Percentiles rank a stretch among this genome's conserved stretches.
Conservation (phyloP, 2,113 vertebrate species). For the Ursus arctos region DNA sequence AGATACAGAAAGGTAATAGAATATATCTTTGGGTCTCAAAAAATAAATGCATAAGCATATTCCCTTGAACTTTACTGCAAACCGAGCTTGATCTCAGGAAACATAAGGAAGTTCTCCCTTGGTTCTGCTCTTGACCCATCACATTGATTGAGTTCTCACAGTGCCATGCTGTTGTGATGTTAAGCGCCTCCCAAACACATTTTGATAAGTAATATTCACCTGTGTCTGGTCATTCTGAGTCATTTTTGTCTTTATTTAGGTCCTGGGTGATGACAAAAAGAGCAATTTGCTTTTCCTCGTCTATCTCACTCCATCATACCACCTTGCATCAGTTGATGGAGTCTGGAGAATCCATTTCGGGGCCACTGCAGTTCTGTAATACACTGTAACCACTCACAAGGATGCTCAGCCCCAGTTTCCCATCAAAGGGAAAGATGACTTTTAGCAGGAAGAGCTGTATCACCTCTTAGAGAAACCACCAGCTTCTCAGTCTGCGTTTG, state of each 20-base stretch:
- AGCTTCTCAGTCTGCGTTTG: not conserved
- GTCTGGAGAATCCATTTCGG: not conserved
- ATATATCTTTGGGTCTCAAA: constrained; percentile 4
- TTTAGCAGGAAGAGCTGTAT: not conserved
- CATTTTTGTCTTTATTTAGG: constrained; percentile 64
- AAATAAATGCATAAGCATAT: not conserved
- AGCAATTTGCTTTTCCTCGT: constrained; percentile 45
- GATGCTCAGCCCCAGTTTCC: constrained; percentile 11
- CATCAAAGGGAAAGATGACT: not conserved
- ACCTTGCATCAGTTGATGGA: constrained; percentile 21
- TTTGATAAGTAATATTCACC: constrained; percentile 26
- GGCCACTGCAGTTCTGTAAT: not conserved
- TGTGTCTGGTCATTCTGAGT: constrained; percentile 48
- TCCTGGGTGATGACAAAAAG: constrained; percentile 51
- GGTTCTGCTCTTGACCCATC: not conserved
- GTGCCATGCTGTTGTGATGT: not conserved
- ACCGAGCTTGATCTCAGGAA: not conserved
- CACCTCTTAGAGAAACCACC: not conserved
- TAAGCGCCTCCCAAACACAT: not conserved
- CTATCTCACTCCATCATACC: constrained; percentile 4
- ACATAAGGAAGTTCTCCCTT: not conserved
- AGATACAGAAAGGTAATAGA: not conserved
- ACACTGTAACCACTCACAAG: not conserved
- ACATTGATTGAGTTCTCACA: not conserved
- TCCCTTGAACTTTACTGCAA: constrained; percentile 33